Conservation (phyloP, 2,888 invertebrate genomes). For the Dicyrtoma fusca region DNA sequence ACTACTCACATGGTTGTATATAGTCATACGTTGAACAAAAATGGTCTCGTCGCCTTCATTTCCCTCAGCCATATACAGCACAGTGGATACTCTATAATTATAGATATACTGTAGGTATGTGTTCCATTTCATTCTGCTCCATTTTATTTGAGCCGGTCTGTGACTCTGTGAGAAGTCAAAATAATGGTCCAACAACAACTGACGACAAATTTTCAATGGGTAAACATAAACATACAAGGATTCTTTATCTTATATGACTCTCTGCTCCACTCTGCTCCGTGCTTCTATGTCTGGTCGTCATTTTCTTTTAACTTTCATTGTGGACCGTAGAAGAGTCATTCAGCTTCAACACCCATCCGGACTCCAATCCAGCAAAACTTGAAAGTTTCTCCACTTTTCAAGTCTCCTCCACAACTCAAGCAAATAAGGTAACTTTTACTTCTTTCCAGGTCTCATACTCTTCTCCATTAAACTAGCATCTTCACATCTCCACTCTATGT, state of each 20-base stretch:
- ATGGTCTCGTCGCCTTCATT: no score
- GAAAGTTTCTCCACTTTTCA: conserved; percentile 15
- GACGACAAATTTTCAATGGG: conserved; percentile 4
- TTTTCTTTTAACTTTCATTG: conserved; percentile 16
- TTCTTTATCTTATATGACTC: no score
- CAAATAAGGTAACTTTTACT: conserved; percentile 21
- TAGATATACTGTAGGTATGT: no score
- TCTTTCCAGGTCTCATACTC: conserved; percentile 2
- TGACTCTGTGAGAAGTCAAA: neutral
- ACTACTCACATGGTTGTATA: no score
- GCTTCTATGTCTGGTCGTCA: no score
- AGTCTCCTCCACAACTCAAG: neutral
- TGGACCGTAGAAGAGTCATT: conserved; percentile 8
- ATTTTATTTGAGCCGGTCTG: no score
- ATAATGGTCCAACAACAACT: conserved; percentile 2
- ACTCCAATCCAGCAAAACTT: conserved; percentile 12
- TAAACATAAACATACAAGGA: neutral
- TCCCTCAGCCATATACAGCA: no score
- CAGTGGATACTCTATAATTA: no score
- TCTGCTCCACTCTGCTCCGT: no score
- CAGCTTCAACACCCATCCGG: conserved; percentile 25
- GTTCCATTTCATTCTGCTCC: neutral
- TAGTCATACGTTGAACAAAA: no score
- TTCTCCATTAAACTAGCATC: conserved; percentile 10
- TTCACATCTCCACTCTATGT: neutral